phyloP scores from a whole-genome alignment of 2,113 vertebrate genomes.

The Grammomys dolichurus region DNA sequence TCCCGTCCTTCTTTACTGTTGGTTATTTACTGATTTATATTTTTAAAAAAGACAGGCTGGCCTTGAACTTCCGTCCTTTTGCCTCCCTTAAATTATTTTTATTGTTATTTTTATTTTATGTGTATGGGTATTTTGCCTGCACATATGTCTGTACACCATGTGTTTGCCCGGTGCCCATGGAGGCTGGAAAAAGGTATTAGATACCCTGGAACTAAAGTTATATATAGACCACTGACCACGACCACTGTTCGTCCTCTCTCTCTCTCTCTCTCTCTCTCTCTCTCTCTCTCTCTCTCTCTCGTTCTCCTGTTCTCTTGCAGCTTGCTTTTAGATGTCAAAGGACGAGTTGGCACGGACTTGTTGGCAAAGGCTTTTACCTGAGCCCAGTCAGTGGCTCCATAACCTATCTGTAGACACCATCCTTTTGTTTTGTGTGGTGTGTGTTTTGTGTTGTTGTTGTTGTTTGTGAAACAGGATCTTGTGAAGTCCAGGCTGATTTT shows the following conservation, averaged over 20 bases:
- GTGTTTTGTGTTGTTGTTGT: background rate
- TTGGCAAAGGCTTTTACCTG: background rate
- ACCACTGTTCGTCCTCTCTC: background rate
- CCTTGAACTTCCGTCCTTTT: background rate
- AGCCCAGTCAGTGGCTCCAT: background rate
- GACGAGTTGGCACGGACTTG: background rate
- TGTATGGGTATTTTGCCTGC: background rate
- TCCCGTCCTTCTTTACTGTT: background rate
- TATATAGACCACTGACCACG: background rate
- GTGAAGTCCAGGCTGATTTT: background rate
- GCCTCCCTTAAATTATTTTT: background rate
- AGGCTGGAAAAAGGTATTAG: background rate
- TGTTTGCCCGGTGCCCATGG: background rate
- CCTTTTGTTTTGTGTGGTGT: background rate
- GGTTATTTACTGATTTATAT: background rate
- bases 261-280: background rate
- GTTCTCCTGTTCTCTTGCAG: background rate
- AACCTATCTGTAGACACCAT: too few relatives aligned
- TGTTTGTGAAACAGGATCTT: background rate
- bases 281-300: too few relatives aligned
- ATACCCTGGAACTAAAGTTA: background rate
- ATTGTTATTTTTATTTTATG: background rate
- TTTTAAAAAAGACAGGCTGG: background rate
- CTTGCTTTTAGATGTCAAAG: background rate
- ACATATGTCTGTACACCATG: background rate